Evolutionary conservation across 2,113 vertebrate genomes (phyloP).

Genomic region (Vulpes lagopus): DNA sequence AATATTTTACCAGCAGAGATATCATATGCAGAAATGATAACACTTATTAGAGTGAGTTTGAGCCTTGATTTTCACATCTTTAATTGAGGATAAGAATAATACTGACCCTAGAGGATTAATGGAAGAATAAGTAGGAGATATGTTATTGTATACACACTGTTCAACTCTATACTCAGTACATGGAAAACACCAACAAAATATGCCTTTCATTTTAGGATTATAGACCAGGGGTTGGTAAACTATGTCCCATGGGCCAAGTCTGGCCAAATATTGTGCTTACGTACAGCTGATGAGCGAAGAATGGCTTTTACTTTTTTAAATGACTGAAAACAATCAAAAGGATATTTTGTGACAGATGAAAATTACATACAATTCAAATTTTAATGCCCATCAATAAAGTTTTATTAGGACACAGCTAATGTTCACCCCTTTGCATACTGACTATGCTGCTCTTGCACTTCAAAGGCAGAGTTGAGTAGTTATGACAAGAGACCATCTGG

Average conservation of each 20-base stretch:
- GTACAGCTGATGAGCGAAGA: not conserved
- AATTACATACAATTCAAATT: not conserved
- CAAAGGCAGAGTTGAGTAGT: not conserved
- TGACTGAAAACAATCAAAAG: slow-evolving; percentile 24
- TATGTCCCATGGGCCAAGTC: not conserved
- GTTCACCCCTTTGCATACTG: not conserved
- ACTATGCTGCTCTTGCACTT: not conserved
- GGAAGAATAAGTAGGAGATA: not conserved
- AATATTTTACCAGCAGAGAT: not conserved
- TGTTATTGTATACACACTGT: fast-evolving
- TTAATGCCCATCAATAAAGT: not conserved
- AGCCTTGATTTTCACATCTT: not conserved
- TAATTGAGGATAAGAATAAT: not conserved
- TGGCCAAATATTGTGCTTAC: not conserved
- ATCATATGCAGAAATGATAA: not conserved
- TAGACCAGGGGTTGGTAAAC: not conserved
- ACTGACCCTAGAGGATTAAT: not conserved
- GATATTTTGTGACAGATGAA: not conserved
- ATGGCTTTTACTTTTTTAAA: not conserved
- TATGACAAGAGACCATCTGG: not conserved
- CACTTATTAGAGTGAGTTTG: not conserved
- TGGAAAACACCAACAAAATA: not conserved
- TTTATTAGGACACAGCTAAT: not conserved
- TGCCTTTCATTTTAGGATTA: not conserved
- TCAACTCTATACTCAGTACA: not conserved